phyloP scores from a whole-genome alignment of 2,888 invertebrate genomes.

The Flexamia atlantica region DNA sequence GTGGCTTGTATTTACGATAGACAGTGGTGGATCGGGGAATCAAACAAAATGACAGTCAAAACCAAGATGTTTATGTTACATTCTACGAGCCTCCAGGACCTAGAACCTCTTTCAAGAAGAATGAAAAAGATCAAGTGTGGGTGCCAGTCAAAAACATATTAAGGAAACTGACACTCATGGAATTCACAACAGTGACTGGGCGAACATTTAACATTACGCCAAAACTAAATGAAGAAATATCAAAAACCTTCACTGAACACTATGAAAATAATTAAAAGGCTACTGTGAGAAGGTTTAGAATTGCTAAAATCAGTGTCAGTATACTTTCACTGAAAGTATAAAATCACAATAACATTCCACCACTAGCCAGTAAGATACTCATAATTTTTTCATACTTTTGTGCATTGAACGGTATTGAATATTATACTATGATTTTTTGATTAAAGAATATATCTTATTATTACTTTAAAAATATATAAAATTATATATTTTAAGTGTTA shows the following conservation, averaged over 20 bases:
- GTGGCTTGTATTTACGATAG: constrained; percentile 44
- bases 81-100: constrained; percentile 57
- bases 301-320: too few species aligned
- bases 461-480: too few species aligned
- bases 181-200: constrained; percentile 39
- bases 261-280: constrained; percentile 34
- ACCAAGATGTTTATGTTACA: constrained; percentile 36
- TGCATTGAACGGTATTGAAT: too few species aligned
- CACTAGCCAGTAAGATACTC: too few species aligned
- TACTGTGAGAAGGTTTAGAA: too few species aligned
- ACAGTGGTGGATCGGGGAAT: constrained; percentile 49
- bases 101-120: constrained; percentile 43
- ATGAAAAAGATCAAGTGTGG: constrained; percentile 55
- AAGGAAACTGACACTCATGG: constrained; percentile 18
- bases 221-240: constrained; percentile 35
- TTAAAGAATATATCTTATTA: too few species aligned
- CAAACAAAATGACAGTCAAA: constrained; percentile 28
- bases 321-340: too few species aligned
- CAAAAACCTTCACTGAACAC: constrained; percentile 2
- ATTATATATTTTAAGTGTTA: too few species aligned
- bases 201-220: constrained; percentile 40
- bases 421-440: too few species aligned
- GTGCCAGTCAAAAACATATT: constrained; percentile 36
- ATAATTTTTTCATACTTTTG: too few species aligned
- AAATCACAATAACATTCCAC: too few species aligned